Evolutionary conservation across 2,888 invertebrate genomes (phyloP).

Genomic region (Ornithoptera priamus): DNA sequence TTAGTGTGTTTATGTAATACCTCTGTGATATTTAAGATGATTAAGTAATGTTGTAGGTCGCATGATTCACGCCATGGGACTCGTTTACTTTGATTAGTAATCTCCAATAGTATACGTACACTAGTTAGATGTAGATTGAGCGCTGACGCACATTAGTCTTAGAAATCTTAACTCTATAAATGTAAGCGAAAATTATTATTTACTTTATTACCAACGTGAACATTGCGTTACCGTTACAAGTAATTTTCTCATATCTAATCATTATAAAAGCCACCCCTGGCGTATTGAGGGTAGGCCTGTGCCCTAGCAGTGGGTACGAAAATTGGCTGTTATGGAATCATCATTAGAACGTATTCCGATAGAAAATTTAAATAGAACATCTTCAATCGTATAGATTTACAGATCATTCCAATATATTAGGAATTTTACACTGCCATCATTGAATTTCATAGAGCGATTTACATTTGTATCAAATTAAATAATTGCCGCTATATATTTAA

Average conservation of each 20-base stretch:
- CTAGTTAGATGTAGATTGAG: conserved; percentile 14
- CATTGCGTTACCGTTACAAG: no score
- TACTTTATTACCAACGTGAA: no score
- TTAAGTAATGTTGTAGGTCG: conserved; percentile 50
- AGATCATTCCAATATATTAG: no score
- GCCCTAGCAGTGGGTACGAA: no score
- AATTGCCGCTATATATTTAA: neutral
- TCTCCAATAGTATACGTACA: conserved; percentile 44
- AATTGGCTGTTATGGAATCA: no score
- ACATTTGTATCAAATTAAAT: conserved; percentile 9
- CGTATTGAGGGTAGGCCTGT: no score
- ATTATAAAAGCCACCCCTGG: no score
- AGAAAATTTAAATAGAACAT: no score
- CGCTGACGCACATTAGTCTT: conserved; percentile 46
- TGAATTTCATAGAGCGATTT: conserved; percentile 6
- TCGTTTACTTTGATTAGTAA: conserved; percentile 56
- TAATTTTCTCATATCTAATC: no score
- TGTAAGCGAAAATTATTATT: no score
- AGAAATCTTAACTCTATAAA: neutral
- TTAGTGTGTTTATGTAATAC: conserved; percentile 50
- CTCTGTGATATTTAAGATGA: conserved; percentile 73
- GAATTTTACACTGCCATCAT: conserved; percentile 13
- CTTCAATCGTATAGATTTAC: no score
- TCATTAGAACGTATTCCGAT: no score
- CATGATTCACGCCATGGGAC: conserved; percentile 56